phyloP scores from a whole-genome alignment of 2,113 vertebrate genomes.

The Hippocampus guttulatus region DNA sequence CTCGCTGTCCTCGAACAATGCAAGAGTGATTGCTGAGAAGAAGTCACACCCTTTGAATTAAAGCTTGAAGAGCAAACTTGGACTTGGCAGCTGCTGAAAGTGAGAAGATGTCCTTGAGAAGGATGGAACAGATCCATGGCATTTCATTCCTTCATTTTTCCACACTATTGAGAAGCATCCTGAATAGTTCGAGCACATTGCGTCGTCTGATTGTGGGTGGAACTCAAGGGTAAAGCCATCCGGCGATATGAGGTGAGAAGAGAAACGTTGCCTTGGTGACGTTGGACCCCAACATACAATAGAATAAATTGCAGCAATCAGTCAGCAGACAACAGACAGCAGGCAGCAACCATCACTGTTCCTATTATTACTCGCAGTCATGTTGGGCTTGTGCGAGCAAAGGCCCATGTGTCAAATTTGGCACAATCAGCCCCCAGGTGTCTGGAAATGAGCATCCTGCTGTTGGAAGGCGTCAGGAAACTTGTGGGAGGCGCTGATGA shows the following conservation, averaged over 20 bases:
- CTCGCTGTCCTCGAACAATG: no score
- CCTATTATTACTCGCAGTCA: background rate
- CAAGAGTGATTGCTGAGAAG: no score
- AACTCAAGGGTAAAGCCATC: no score
- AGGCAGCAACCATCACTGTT: background rate
- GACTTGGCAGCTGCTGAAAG: no score
- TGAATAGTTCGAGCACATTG: no score
- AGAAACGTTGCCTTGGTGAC: background rate
- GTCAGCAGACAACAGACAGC: background rate
- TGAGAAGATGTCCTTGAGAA: no score
- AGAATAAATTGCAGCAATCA: conserved; percentile 63
- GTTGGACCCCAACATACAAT: conserved; percentile 37
- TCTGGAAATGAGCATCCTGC: conserved; percentile 51
- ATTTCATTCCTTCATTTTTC: no score
- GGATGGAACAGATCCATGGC: no score
- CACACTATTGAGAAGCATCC: no score
- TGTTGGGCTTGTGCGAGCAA: conserved; percentile 12
- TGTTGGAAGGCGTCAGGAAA: conserved; percentile 44
- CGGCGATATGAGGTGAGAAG: background rate
- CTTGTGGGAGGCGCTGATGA: conserved; percentile 26
- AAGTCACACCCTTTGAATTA: no score
- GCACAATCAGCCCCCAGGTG: conserved; percentile 55
- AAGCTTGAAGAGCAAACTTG: no score
- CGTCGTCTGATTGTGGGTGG: no score
- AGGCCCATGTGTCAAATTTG: conserved; percentile 59